Evolutionary conservation across 2,113 vertebrate species (phyloP).

Genomic region (Nycticryphes semicollaris): DNA sequence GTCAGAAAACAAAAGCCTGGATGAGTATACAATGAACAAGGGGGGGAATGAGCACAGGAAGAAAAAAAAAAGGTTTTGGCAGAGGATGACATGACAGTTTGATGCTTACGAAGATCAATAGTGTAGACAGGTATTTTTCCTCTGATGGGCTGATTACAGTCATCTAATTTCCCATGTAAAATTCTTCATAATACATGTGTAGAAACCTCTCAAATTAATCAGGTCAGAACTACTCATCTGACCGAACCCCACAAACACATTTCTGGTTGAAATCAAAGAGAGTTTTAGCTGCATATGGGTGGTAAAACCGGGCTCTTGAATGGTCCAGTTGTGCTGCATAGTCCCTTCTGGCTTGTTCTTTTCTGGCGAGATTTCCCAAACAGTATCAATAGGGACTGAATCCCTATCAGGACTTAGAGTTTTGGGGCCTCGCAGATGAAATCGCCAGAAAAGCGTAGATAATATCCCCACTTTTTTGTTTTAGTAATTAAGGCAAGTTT

Average conservation of each 20-base stretch:
- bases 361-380: constrained; percentile 26
- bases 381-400: background rate
- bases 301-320: constrained; percentile 22
- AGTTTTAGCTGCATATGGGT: constrained; percentile 17
- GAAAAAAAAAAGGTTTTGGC: background rate
- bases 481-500: constrained; percentile 72
- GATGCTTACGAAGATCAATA: background rate
- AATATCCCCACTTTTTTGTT: background rate
- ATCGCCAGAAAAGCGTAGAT: background rate
- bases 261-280: constrained; percentile 10
- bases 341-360: constrained; percentile 28
- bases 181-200: background rate
- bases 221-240: background rate
- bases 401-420: background rate
- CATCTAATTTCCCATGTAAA: background rate
- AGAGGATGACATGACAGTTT: background rate
- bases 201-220: background rate
- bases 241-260: background rate
- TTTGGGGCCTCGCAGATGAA: background rate
- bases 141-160: background rate
- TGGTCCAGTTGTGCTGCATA: constrained; percentile 44
- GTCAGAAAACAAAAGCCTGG: background rate
- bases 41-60: background rate
- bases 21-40: background rate
- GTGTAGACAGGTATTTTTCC: constrained; percentile 6